These are phyloP conservation scores for Chunga burmeisteri DNA, from an alignment of 2,113 vertebrate species.

Conservation along the genomic window DNA sequence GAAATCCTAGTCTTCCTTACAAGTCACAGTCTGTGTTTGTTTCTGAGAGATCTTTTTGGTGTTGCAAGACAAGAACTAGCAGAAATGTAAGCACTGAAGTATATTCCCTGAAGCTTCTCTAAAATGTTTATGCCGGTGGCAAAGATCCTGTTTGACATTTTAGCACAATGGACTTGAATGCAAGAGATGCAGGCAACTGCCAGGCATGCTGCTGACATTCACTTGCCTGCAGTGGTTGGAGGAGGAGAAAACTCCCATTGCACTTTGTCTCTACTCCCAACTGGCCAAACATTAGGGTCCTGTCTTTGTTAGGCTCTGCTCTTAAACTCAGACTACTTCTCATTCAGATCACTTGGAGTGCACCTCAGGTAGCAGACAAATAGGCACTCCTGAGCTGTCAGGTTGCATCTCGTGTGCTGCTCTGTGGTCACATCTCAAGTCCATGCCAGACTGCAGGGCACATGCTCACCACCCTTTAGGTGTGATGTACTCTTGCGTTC, in stretches of 20 bases:
- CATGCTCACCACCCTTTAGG: rapidly evolving
- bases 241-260: background rate
- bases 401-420: rapidly evolving
- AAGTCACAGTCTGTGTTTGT: background rate
- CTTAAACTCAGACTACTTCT: background rate
- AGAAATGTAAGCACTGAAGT: background rate
- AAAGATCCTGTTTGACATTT: slow-evolving; percentile 56
- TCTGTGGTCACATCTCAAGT: background rate
- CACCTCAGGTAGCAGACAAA: background rate
- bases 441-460: rapidly evolving
- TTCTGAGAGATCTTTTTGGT: background rate
- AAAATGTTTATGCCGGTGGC: slow-evolving; percentile 56
- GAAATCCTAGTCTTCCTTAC: background rate
- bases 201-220: background rate
- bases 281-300: background rate
- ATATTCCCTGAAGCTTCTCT: slow-evolving; percentile 34
- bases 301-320: background rate
- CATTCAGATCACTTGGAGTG: background rate
- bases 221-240: background rate
- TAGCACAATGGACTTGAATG: background rate
- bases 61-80: background rate
- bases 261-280: background rate
- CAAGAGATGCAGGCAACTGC: background rate
- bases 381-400: rapidly evolving
- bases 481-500: background rate